Evolutionary conservation across 1,140 invertebrate genomes (phyloP).

Genomic region (Hesperophylax magnus): DNA sequence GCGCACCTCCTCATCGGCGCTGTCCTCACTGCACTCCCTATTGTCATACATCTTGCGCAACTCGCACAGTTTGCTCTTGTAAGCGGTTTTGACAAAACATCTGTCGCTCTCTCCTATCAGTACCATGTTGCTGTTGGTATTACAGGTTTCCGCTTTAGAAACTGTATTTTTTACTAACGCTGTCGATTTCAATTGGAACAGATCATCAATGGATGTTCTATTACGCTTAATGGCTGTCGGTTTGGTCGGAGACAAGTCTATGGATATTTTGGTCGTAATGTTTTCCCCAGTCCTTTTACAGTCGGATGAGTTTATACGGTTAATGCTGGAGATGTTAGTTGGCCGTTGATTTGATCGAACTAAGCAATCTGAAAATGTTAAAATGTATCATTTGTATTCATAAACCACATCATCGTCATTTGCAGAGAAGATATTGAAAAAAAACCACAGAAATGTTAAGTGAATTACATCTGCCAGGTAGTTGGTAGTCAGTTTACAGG

Average conservation of each 20-base stretch:
- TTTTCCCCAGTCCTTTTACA: conserved; percentile 33
- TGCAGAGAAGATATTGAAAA: neutral
- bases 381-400: neutral
- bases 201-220: conserved; percentile 39
- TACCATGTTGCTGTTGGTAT: conserved; percentile 27
- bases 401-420: neutral
- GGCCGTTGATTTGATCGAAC: conserved; percentile 27
- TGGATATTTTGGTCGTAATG: conserved; percentile 64
- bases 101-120: conserved; percentile 30
- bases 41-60: conserved; percentile 63
- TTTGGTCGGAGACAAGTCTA: conserved; percentile 62
- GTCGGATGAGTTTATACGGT: conserved; percentile 9
- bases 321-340: conserved; percentile 29
- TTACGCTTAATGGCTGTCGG: neutral
- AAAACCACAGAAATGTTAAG: neutral
- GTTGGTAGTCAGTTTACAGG: no score
- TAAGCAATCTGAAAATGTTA: conserved; percentile 45
- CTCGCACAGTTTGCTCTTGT: conserved; percentile 60
- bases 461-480: no score
- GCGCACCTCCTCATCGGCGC: conserved; percentile 67
- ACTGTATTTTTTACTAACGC: conserved; percentile 61
- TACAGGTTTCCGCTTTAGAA: conserved; percentile 27
- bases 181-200: conserved; percentile 64
- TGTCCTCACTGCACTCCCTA: conserved; percentile 60
- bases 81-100: conserved; percentile 35